Conservation (phyloP, 92 coral and sea anemone genomes). For the Paragorgia papillata region DNA sequence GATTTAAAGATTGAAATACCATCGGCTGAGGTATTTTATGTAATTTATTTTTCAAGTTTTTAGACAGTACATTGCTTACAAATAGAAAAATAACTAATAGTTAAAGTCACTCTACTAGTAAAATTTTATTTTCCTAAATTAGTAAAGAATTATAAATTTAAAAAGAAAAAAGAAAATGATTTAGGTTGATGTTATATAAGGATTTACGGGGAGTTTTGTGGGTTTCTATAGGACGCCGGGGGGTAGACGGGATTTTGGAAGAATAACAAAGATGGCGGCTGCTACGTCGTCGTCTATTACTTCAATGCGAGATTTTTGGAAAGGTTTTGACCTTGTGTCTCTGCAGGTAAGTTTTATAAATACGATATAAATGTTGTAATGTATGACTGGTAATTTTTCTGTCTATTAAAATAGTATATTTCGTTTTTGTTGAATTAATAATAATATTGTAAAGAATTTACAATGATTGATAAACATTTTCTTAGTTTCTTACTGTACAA, state of each 20-base stretch:
- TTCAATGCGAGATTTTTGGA: slow-evolving; percentile 97
- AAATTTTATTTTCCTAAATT: background rate
- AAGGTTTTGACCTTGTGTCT: slow-evolving; percentile 90
- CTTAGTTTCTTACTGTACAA: too few relatives aligned
- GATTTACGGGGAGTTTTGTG: background rate
- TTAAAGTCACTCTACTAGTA: background rate
- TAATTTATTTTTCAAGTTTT: background rate
- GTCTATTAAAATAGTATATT: background rate
- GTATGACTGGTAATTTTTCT: too few relatives aligned
- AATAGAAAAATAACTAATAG: background rate
- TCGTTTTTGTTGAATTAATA: too few relatives aligned
- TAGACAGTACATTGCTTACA: background rate
- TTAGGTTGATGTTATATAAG: slow-evolving; percentile 7
- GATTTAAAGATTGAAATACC: background rate
- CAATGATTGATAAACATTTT: too few relatives aligned
- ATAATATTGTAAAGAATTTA: too few relatives aligned
- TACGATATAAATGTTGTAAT: background rate
- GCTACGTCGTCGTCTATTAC: slow-evolving; percentile 71
- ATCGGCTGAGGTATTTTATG: background rate
- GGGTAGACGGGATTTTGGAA: background rate
- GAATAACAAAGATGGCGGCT: slow-evolving; percentile 73
- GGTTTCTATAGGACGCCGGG: background rate
- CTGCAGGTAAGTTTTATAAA: slow-evolving; percentile 69
- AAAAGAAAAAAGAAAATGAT: background rate
- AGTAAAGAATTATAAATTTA: background rate